phyloP scores from a whole-genome alignment of 2,113 vertebrate species.

The Syrrhaptes paradoxus region DNA sequence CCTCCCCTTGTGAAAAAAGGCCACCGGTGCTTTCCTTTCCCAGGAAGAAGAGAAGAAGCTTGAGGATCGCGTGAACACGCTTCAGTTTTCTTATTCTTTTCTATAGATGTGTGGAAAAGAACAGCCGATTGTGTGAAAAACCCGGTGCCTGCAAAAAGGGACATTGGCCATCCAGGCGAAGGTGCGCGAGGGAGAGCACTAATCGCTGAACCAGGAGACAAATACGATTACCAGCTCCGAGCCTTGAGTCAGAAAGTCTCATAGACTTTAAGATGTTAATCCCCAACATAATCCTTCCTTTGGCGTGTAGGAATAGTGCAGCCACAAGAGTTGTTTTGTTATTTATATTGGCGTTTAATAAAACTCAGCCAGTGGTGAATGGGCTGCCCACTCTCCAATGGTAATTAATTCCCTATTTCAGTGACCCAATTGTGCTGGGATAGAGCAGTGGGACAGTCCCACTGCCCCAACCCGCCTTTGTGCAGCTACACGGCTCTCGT shows the following conservation, averaged over 20 bases:
- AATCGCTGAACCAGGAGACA: slow-evolving; percentile 86
- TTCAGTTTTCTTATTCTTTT: slow-evolving; percentile 63
- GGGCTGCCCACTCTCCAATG: slow-evolving; percentile 85
- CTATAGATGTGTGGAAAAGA: slow-evolving; percentile 73
- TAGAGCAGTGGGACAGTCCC: slow-evolving; percentile 81
- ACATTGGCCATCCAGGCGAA: slow-evolving; percentile 76
- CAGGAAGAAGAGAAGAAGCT: slow-evolving; percentile 66
- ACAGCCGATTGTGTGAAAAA: slow-evolving; percentile 66
- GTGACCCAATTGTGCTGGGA: slow-evolving; percentile 87
- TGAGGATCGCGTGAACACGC: slow-evolving; percentile 53
- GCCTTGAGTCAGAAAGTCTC: slow-evolving; percentile 90
- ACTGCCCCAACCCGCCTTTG: slow-evolving; percentile 80
- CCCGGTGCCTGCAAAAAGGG: slow-evolving; percentile 82
- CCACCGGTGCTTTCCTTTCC: slow-evolving; percentile 52
- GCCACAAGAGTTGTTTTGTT: slow-evolving; percentile 89
- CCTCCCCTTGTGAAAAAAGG: background rate
- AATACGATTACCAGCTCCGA: slow-evolving; percentile 86
- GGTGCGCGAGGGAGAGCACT: slow-evolving; percentile 78
- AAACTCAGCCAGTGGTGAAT: slow-evolving; percentile 84
- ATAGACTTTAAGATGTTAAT: slow-evolving; percentile 89
- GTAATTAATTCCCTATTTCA: slow-evolving; percentile 90
- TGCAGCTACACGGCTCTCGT: slow-evolving; percentile 82
- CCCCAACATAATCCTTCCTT: slow-evolving; percentile 85
- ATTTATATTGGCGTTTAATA: slow-evolving; percentile 91
- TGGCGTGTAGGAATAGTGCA: slow-evolving; percentile 85